A percentile compares a stretch with the other conserved stretches of the same genome.
Conservation (phyloP, 1,140 invertebrate species). For the Tribolium madens region DNA sequence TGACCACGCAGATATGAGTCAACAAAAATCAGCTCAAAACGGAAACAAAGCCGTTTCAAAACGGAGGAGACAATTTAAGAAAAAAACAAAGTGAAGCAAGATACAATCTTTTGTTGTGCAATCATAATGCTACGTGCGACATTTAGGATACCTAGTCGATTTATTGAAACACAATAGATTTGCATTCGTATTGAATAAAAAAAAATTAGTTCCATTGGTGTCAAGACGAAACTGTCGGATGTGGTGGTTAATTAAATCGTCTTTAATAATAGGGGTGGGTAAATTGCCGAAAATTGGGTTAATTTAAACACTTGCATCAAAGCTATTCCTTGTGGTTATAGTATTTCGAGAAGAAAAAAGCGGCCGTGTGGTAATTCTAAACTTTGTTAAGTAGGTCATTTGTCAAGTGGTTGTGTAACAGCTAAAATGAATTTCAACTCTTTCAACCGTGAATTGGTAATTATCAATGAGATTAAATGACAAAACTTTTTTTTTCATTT, state of each 20-base stretch:
- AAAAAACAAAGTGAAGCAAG: slow-evolving; percentile 12
- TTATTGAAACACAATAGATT: not conserved
- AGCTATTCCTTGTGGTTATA: slow-evolving; percentile 1
- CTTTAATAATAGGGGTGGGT: slow-evolving; percentile 22
- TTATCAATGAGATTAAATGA: slow-evolving; percentile 48
- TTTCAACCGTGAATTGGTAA: slow-evolving; percentile 47
- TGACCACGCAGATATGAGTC: not conserved
- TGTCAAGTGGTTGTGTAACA: slow-evolving; percentile 44
- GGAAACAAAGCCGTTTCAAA: no score
- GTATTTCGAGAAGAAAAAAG: slow-evolving; percentile 27
- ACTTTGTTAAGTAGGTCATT: slow-evolving; percentile 46
- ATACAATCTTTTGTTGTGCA: slow-evolving; percentile 26
- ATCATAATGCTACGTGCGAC: not conserved
- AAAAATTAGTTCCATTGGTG: no score
- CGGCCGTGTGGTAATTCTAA: slow-evolving; percentile 46
- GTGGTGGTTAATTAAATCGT: not conserved
- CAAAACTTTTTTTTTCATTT: slow-evolving; percentile 39
- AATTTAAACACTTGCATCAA: slow-evolving; percentile 11
- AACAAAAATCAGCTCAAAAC: not conserved
- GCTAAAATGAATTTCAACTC: slow-evolving; percentile 47
- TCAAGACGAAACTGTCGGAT: no score
- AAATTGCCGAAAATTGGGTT: slow-evolving; percentile 2
- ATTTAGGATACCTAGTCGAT: not conserved
- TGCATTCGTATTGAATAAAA: no score
- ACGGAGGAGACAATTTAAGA: not conserved